Percentiles rank a stretch among this genome's conserved stretches.
Evolutionary conservation across 1,140 invertebrate genomes (phyloP).

Genomic region (Drosophila miranda): DNA sequence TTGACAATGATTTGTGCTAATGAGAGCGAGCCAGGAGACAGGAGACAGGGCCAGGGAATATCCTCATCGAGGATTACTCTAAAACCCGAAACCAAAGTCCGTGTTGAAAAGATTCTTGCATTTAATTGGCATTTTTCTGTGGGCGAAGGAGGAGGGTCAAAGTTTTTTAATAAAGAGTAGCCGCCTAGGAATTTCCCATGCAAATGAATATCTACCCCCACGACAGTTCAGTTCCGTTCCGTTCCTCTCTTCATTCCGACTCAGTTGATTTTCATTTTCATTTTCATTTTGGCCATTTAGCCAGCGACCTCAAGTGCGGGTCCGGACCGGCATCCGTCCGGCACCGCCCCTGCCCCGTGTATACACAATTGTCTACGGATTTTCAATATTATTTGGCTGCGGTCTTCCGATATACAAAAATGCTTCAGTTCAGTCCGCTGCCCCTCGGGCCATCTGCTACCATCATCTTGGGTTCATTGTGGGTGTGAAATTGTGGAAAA

Average conservation of each 20-base stretch:
- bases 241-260: constrained; percentile 50
- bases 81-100: constrained; percentile 15
- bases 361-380: constrained; percentile 77
- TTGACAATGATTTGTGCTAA: constrained; percentile 69
- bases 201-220: constrained; percentile 58
- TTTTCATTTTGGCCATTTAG: constrained; percentile 60
- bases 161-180: constrained; percentile 73
- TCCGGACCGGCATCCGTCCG: constrained; percentile 37
- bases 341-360: constrained; percentile 20
- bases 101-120: constrained; percentile 41
- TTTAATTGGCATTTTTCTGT: constrained; percentile 60
- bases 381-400: constrained; percentile 79
- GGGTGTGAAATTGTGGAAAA: constrained; percentile 52
- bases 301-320: constrained; percentile 71
- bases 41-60: neutral
- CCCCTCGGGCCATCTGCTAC: constrained; percentile 37
- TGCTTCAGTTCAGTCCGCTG: neutral
- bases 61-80: constrained; percentile 42
- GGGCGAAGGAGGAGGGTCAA: constrained; percentile 8
- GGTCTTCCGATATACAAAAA: constrained; percentile 59
- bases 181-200: constrained; percentile 28
- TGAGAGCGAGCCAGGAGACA: constrained; percentile 38
- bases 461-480: constrained; percentile 64
- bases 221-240: constrained; percentile 48
- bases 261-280: constrained; percentile 78